Conservation (phyloP, 2,888 invertebrate genomes). For the Caenorhabditis sulstoni region DNA sequence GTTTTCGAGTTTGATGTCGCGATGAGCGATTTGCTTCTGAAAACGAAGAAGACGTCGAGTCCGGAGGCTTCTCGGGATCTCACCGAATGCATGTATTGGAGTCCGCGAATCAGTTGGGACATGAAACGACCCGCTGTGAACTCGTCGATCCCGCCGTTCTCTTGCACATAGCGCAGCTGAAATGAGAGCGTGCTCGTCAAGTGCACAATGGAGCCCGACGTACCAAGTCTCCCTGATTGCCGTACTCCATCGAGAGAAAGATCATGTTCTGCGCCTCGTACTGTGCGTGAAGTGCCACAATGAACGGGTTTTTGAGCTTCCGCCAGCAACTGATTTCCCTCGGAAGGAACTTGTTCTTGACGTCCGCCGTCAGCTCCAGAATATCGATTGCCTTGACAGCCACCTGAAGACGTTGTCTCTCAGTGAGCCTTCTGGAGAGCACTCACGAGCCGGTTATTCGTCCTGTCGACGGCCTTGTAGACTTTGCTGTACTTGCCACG, state of each 20-base stretch:
- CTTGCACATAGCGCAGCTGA: slow-evolving; percentile 81
- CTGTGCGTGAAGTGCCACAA: slow-evolving; percentile 61
- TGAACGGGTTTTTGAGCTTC: slow-evolving; percentile 61
- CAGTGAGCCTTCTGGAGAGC: too few relatives aligned
- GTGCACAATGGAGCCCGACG: neutral
- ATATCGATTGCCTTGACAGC: slow-evolving; percentile 74
- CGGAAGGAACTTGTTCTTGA: slow-evolving; percentile 72
- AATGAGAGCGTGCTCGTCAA: slow-evolving; percentile 5
- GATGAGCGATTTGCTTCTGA: slow-evolving; percentile 81
- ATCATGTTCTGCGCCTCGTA: slow-evolving; percentile 65
- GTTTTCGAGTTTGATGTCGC: slow-evolving; percentile 83
- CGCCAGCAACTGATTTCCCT: slow-evolving; percentile 76
- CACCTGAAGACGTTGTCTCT: slow-evolving; percentile 53
- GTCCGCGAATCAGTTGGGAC: slow-evolving; percentile 80
- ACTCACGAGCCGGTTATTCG: slow-evolving; percentile 38
- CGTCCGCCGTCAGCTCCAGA: slow-evolving; percentile 66
- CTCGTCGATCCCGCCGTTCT: slow-evolving; percentile 81
- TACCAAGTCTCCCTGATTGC: slow-evolving; percentile 81
- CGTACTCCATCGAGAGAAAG: slow-evolving; percentile 82
- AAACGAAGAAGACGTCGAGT: neutral
- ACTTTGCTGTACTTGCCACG: slow-evolving; percentile 76
- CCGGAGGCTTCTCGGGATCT: neutral
- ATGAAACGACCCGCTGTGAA: slow-evolving; percentile 81
- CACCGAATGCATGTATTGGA: slow-evolving; percentile 81
- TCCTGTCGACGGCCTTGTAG: slow-evolving; percentile 59